These are phyloP conservation scores for Esox niger DNA, from an alignment of 2,113 vertebrate genomes.

Conservation along the genomic window DNA sequence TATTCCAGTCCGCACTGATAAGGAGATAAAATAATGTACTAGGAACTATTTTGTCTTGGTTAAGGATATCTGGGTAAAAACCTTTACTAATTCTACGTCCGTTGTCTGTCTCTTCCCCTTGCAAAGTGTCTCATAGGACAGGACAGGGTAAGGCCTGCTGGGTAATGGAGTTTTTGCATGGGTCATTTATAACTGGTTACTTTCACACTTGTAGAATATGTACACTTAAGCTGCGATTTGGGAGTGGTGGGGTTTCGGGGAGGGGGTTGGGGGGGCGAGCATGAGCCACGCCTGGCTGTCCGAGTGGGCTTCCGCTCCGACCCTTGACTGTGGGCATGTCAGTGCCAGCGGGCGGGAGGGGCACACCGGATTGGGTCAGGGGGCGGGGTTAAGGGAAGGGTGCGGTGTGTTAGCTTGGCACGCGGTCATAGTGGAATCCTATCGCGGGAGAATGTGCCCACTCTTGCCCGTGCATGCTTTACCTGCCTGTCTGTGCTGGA, in stretches of 20 bases:
- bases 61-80: constrained; percentile 1
- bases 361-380: constrained; percentile 3
- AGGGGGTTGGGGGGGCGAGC: constrained; percentile 47
- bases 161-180: constrained; percentile 71
- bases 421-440: constrained; percentile 27
- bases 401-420: constrained; percentile 24
- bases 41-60: constrained; percentile 24
- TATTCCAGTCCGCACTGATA: constrained; percentile 13
- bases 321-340: constrained; percentile 57
- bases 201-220: no score
- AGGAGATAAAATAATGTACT: not conserved
- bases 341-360: constrained; percentile 29
- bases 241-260: no score
- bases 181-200: constrained; percentile 48
- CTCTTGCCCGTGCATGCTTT: constrained; percentile 65
- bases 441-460: constrained; percentile 31
- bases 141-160: constrained; percentile 75
- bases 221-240: constrained; percentile 35
- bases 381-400: not conserved
- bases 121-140: constrained; percentile 79
- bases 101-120: constrained; percentile 71
- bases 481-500: constrained; percentile 57
- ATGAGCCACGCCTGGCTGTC: constrained; percentile 50
- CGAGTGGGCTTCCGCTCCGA: constrained; percentile 53
- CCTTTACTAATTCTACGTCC: constrained; percentile 66